phyloP scores from a whole-genome alignment of 2,797 vertebrate species.

The Phaenicophaeus curvirostris region DNA sequence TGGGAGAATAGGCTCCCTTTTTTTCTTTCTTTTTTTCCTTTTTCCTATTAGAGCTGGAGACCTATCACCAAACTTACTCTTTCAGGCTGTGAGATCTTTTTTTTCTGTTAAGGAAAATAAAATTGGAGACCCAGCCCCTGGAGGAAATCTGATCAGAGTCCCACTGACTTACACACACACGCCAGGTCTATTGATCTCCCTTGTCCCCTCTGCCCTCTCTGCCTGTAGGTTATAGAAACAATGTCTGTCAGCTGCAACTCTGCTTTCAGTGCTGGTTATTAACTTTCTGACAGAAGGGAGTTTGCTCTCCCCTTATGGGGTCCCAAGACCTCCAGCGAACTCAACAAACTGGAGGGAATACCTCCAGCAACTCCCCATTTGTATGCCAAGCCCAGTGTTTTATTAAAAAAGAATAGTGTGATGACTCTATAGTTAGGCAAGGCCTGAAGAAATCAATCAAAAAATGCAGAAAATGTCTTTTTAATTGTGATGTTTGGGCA shows the following conservation, averaged over 20 bases:
- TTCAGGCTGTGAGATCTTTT: background rate
- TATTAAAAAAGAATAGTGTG: background rate
- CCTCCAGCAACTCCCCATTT: background rate
- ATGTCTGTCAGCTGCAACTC: constrained; percentile 56
- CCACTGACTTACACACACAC: background rate
- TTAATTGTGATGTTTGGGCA: background rate
- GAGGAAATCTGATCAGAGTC: constrained; percentile 60
- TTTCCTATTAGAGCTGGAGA: background rate
- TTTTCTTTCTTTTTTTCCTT: background rate
- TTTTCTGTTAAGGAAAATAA: background rate
- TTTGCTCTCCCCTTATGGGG: constrained; percentile 6
- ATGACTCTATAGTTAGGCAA: background rate
- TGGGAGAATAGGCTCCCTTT: background rate
- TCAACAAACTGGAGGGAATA: background rate
- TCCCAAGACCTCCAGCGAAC: constrained; percentile 4
- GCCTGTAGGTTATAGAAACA: constrained; percentile 57
- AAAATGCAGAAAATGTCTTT: background rate
- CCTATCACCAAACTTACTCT: background rate
- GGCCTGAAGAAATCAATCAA: background rate
- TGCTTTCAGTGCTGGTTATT: constrained; percentile 40
- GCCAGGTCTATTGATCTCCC: constrained; percentile 46
- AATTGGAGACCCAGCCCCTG: background rate
- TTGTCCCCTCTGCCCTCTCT: constrained; percentile 26
- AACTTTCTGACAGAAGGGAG: constrained; percentile 1
- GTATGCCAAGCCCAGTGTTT: background rate